Base-by-base conservation (phyloP, 2,797 vertebrate species). In the Onychomys torridus region DNA sequence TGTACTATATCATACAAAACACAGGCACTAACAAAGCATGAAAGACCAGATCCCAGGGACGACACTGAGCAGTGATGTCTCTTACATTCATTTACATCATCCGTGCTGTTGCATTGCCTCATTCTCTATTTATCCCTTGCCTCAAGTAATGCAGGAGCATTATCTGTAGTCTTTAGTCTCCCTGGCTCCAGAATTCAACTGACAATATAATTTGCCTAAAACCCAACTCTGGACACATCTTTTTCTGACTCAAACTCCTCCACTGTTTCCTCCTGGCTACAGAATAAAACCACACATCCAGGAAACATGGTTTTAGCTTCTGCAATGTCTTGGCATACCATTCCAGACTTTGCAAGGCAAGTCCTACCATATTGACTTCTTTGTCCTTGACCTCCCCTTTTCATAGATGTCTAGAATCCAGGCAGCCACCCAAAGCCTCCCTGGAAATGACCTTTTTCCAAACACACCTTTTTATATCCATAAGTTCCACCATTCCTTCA, bases 121-220 rank as follows among this genome's bases (percentile, higher is more conserved):
- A 6, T 52, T 73, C 59, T 77, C 46, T 40, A 43, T 57, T 77
- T 27, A 76, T 2, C 27, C 79, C 40, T 93, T 65, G 25, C 34
- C 11, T 67, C 27, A 73, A 65, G 43, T n/a, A 49, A 57, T 2
- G 9, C 14, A 32, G 16, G 29, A n/a, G 4, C 6, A 6, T 12
- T 12, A n/a, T 34, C 10, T 5, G 23, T 37, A 37, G 37, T 79
- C 63, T 55, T 73, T 29, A 59, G 34, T 37, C 5, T 61, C 40
- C 23, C 76, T 65, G n/a, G 37, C 40, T 85, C 43, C 49, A 85
- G 65, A 55, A 67, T 67, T 75, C 23, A 69, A 32, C 49, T 89
- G 73, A 85, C 34, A 85, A 91, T 81, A 69, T 91, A 89, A 79
- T 67, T 91, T 82, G 2, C 84, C 61, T 89, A 75, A 91, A 91